These are phyloP conservation scores for Adrianichthys oophorus DNA, from an alignment of 2,797 vertebrate genomes.

Conservation along the genomic window DNA sequence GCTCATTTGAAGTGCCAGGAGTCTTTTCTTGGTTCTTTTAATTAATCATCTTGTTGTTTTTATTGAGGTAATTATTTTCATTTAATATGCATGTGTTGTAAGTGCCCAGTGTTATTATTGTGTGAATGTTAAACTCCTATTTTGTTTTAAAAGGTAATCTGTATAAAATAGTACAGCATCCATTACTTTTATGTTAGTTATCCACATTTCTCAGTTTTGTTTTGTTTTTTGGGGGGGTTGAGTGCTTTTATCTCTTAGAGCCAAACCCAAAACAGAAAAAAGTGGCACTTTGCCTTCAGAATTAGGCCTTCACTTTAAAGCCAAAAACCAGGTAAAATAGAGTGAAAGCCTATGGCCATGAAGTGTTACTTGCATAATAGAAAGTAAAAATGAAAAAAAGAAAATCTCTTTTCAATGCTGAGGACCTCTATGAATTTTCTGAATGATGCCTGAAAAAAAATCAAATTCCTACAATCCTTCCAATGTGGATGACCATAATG, in stretches of 20 bases:
- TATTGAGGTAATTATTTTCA: too few relatives aligned
- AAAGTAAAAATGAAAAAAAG: slow-evolving; percentile 25
- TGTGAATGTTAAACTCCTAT: too few relatives aligned
- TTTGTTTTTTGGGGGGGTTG: slow-evolving; percentile 44
- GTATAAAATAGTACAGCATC: too few relatives aligned
- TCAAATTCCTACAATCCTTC: slow-evolving; percentile 60
- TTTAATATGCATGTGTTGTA: too few relatives aligned
- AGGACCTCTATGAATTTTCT: slow-evolving; percentile 72
- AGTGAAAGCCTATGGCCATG: slow-evolving; percentile 63
- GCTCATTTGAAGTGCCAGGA: too few relatives aligned
- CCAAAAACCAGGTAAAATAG: slow-evolving; percentile 67
- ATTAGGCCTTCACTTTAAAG: slow-evolving; percentile 13
- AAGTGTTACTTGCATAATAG: slow-evolving; percentile 64
- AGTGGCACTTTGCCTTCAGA: slow-evolving; percentile 30
- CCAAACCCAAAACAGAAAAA: slow-evolving; percentile 57
- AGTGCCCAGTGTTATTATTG: too few relatives aligned
- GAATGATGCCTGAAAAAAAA: slow-evolving; percentile 70
- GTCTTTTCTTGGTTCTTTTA: too few relatives aligned
- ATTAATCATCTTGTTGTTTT: too few relatives aligned
- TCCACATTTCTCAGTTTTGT: slow-evolving; percentile 37
- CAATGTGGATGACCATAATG: slow-evolving; percentile 75
- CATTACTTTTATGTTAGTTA: slow-evolving; percentile 10
- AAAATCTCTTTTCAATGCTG: slow-evolving; percentile 71
- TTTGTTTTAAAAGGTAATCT: too few relatives aligned
- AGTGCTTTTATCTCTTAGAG: slow-evolving; percentile 60